Evolutionary conservation across 2,113 vertebrate species (phyloP).

Genomic region (Colaptes auratus): DNA sequence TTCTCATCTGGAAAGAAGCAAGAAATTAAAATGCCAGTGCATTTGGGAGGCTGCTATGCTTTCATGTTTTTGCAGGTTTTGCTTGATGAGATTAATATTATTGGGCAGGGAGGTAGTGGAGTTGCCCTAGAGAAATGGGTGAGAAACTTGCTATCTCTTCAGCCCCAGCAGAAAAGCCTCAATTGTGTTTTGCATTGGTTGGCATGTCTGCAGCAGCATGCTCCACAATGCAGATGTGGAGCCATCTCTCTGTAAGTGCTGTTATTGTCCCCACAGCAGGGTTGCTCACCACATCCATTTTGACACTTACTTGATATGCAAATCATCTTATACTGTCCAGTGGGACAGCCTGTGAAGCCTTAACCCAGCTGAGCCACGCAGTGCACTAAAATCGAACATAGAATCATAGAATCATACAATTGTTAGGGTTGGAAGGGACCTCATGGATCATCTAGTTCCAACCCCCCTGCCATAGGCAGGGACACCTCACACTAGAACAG

Average conservation of each 20-base stretch:
- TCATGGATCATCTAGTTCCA: no score
- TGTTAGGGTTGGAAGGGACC: no score
- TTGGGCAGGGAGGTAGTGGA: not conserved
- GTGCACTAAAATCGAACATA: fast-evolving
- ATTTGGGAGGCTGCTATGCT: not conserved
- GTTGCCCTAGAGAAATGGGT: not conserved
- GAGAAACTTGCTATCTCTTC: not conserved
- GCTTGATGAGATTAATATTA: not conserved
- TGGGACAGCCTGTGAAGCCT: no score
- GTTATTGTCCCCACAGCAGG: not conserved
- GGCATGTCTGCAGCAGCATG: fast-evolving
- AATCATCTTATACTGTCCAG: fast-evolving
- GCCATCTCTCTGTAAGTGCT: not conserved
- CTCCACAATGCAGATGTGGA: fast-evolving
- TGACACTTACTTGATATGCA: not conserved
- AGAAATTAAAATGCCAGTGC: not conserved
- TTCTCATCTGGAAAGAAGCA: not conserved
- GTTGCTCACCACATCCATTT: not conserved
- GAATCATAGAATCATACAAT: no score
- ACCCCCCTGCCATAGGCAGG: no score
- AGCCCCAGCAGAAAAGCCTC: not conserved
- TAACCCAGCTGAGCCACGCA: fast-evolving
- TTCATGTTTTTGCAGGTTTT: not conserved
- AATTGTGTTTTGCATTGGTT: not conserved
- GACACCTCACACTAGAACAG: no score